These are phyloP conservation scores for Phenganax stokvisi DNA, from an alignment of 92 coral and sea anemone species.

Conservation along the genomic window DNA sequence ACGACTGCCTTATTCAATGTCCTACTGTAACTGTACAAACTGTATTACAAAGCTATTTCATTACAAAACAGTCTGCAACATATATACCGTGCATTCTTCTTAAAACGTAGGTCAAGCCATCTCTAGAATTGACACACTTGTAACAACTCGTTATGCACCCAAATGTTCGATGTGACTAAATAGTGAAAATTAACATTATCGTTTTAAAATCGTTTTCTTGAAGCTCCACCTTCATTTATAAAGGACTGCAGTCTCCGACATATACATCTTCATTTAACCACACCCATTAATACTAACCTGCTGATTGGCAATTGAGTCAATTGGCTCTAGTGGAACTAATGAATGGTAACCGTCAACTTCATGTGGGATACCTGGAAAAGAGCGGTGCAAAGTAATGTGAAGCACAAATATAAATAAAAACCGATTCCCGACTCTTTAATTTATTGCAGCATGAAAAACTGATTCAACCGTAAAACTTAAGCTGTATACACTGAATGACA, in stretches of 20 bases:
- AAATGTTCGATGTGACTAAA: slow-evolving; percentile 89
- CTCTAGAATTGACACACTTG: slow-evolving; percentile 83
- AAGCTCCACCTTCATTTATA: background rate
- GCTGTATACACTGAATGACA: too few species aligned
- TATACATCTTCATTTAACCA: background rate
- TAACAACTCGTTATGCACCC: slow-evolving; percentile 97
- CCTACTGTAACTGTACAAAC: too few species aligned
- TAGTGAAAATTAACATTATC: background rate
- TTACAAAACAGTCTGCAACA: background rate
- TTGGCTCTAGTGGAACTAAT: slow-evolving; percentile 84
- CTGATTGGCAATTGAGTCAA: slow-evolving; percentile 66
- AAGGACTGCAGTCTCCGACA: too few species aligned
- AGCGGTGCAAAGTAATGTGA: background rate
- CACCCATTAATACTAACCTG: slow-evolving; percentile 12
- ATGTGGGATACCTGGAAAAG: slow-evolving; percentile 65
- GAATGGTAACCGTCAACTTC: slow-evolving; percentile 89
- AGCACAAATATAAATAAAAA: too few species aligned
- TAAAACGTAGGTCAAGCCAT: slow-evolving; percentile 76
- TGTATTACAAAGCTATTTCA: too few species aligned
- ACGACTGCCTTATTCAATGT: too few species aligned
- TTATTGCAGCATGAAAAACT: too few species aligned
- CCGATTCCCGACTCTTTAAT: too few species aligned
- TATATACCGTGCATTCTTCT: slow-evolving; percentile 82
- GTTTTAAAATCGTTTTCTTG: background rate
- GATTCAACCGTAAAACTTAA: too few species aligned